Percentiles rank a stretch among this genome's conserved stretches.
These are phyloP conservation scores for Prunella himalayana DNA, from an alignment of 2,113 vertebrate species.

Conservation along the genomic window DNA sequence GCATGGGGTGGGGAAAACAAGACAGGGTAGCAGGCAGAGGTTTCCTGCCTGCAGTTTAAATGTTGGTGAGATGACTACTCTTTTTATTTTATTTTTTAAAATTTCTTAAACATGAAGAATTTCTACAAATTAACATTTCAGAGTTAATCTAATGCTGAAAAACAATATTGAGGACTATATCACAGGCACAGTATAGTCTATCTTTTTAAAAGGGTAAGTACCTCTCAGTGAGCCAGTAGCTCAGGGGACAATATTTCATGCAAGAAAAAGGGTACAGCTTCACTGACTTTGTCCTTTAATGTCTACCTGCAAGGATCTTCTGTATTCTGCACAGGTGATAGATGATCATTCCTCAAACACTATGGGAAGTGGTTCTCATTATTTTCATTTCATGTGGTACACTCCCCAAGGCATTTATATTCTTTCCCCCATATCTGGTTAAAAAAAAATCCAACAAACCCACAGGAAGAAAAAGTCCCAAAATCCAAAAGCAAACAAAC, in stretches of 20 bases:
- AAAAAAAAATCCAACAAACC: not conserved
- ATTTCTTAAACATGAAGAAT: not conserved
- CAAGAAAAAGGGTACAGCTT: not conserved
- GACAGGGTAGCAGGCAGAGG: not conserved
- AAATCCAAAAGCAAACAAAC: not conserved
- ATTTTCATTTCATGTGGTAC: not conserved
- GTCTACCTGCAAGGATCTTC: not conserved
- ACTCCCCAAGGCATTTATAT: not conserved
- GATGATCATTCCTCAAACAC: not conserved
- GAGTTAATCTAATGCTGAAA: not conserved
- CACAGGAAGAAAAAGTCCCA: not conserved
- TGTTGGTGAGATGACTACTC: not conserved
- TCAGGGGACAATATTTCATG: not conserved
- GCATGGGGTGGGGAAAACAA: not conserved
- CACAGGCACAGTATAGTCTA: not conserved
- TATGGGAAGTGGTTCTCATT: not conserved
- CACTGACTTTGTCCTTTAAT: not conserved
- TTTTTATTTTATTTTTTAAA: not conserved
- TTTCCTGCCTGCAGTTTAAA: not conserved
- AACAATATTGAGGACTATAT: not conserved
- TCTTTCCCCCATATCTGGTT: not conserved
- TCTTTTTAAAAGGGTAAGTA: not conserved
- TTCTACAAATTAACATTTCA: not conserved
- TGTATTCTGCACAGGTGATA: not conserved
- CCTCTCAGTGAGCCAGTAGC: not conserved